Base-by-base conservation (phyloP, 2,888 invertebrate genomes). In the Spilarctia lutea region DNA sequence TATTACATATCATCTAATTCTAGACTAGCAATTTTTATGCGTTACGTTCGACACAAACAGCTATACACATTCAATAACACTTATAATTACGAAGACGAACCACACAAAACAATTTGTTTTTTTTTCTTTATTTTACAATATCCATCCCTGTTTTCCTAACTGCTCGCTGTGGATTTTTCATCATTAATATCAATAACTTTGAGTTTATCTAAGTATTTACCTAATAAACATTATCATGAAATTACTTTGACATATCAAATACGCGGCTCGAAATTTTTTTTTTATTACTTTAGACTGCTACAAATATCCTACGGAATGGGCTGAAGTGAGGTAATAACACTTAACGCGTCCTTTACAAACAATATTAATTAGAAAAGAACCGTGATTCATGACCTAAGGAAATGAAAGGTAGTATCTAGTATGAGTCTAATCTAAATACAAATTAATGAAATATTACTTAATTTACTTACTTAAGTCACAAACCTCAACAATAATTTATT, bases 101-200 rank as follows among this genome's bases (percentile, higher is more conserved):
- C 94, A 94, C 94, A 93, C 93, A 93, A 93, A 94, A 94, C 93
- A 91, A 81, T 86, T 85, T 83, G 85, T 71, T 89, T 91, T 73
- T 92, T 91, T 90, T 90, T 91, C 39, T 90, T 91, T 90, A 91
- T 91, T 92, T 93, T 88, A 91, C 89, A 93, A 90, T 93, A 92
- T 92, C 92, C 95, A 94, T 95, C 96, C 96, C 96, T 96, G 96
- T 96, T 96, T 96, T 93, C 96, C 94, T 95, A 94, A 89, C 94
- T 94, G 94, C 92, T 94, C 93, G 93, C 93, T 93, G 94, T 94
- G 91, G 90, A 90, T 90, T 92, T 89, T 90, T 89, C 89, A 92
- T 86, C 79, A 85, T 86, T 90, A 89, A 81, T 92, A 92, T 91
- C 88, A 93, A 90, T 93, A 91, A 93, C 90, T 93, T 89, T 84